phyloP scores from a whole-genome alignment of 2,113 vertebrate genomes.

The Oncorhynchus mykiss region DNA sequence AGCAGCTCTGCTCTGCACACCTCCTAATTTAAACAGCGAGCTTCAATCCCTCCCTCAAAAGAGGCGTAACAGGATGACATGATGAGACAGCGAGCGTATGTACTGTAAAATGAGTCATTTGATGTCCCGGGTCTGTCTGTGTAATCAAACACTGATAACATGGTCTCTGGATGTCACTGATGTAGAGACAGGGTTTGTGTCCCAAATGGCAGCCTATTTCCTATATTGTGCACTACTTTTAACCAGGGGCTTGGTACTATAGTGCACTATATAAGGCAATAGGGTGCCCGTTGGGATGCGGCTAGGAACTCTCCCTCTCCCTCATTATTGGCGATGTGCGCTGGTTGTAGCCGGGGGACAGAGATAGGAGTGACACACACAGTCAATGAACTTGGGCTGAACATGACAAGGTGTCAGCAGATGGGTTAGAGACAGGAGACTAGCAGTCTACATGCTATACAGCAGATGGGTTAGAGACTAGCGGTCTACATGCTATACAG shows the following conservation, averaged over 20 bases:
- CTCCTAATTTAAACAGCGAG: constrained; percentile 35
- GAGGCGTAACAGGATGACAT: not conserved
- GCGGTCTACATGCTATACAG: too few relatives aligned
- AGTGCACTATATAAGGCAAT: too few relatives aligned
- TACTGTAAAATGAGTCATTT: too few relatives aligned
- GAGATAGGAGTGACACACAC: constrained; percentile 38
- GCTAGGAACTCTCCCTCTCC: constrained; percentile 9
- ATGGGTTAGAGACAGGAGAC: constrained; percentile 22
- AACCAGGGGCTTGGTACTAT: too few relatives aligned
- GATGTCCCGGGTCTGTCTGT: too few relatives aligned
- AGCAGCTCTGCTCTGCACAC: constrained; percentile 15
- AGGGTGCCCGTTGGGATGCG: too few relatives aligned
- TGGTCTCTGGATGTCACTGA: not conserved
- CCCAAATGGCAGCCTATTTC: too few relatives aligned
- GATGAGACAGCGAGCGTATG: too few relatives aligned
- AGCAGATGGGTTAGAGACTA: too few relatives aligned
- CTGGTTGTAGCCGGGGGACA: constrained; percentile 34
- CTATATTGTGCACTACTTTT: too few relatives aligned
- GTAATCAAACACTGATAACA: not conserved
- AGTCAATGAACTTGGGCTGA: constrained; percentile 56
- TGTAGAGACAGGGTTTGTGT: not conserved
- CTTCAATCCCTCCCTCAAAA: constrained; percentile 38
- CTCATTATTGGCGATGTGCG: constrained; percentile 48
- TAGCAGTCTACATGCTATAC: constrained; percentile 30
- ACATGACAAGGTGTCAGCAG: constrained; percentile 40